Evolutionary conservation across 2,113 vertebrate species (phyloP).

Genomic region (Eonycteris spelaea): DNA sequence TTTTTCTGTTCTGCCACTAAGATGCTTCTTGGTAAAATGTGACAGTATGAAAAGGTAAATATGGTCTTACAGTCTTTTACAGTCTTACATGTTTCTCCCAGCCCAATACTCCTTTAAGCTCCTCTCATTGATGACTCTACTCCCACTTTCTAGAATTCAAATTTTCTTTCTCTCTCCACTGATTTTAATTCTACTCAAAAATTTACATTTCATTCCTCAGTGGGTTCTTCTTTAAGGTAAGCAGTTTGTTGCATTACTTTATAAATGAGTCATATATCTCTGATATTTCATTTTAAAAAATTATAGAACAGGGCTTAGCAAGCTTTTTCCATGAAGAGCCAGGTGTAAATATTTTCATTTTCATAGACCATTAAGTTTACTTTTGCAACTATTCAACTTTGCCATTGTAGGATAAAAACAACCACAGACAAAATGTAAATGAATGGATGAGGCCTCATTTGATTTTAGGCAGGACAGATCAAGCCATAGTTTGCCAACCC

Average conservation of each 20-base stretch:
- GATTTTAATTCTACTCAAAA: not conserved
- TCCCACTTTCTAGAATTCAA: not conserved
- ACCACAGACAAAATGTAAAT: not conserved
- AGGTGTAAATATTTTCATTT: not conserved
- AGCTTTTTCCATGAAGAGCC: not conserved
- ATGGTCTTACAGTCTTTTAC: not conserved
- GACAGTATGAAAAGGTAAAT: not conserved
- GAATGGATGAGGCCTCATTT: not conserved
- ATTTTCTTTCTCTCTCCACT: not conserved
- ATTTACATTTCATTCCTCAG: not conserved
- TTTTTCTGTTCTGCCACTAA: not conserved
- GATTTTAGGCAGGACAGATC: not conserved
- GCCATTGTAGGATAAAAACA: not conserved
- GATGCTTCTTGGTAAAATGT: not conserved
- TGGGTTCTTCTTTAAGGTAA: not conserved
- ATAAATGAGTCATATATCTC: not conserved
- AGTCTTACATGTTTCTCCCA: not conserved
- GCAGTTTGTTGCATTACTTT: not conserved
- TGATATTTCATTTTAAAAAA: slow-evolving; percentile 9
- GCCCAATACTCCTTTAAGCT: not conserved
- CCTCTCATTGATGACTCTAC: not conserved
- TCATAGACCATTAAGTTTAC: not conserved
- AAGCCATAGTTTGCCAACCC: not conserved
- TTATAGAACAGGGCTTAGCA: not conserved
- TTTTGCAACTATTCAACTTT: not conserved